phyloP scores from a whole-genome alignment of 2,888 invertebrate species.

The Phymatocera aterrima region DNA sequence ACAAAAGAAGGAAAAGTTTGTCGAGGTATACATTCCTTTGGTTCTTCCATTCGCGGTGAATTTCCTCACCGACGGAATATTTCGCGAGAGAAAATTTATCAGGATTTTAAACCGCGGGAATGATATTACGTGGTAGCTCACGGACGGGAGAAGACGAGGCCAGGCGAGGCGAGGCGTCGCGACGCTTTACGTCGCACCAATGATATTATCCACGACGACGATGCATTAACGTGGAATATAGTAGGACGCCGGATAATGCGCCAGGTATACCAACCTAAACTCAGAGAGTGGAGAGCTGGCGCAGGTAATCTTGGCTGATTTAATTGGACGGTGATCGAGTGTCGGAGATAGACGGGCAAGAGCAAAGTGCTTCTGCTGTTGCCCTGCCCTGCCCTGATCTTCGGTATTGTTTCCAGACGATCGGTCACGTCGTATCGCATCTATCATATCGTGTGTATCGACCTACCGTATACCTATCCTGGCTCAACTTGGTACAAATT shows the following conservation, averaged over 20 bases:
- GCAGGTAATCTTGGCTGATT: constrained; percentile 52
- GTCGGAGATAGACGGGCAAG: constrained; percentile 47
- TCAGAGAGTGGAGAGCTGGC: neutral
- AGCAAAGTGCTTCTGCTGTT: constrained; percentile 51
- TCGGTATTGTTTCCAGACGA: constrained; percentile 37
- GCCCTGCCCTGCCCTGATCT: constrained; percentile 31
- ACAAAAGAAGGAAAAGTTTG: no score
- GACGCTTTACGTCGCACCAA: neutral
- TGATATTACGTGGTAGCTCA: neutral
- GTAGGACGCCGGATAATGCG: neutral
- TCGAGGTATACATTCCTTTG: no score
- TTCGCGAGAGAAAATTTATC: no score
- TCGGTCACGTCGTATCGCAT: constrained; percentile 32
- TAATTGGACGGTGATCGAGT: constrained; percentile 55
- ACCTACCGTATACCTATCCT: neutral
- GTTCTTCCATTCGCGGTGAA: no score
- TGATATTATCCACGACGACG: neutral
- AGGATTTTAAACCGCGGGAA: no score
- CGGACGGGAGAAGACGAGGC: neutral
- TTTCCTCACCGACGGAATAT: no score
- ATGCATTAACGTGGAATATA: constrained; percentile 25
- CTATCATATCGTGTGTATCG: neutral
- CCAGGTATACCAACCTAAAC: neutral
- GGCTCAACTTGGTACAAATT: no score
- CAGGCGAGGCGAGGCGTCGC: neutral